Percentiles rank a stretch among this genome's conserved stretches.
phyloP scores from a whole-genome alignment of 2,888 invertebrate genomes.

The Leistus spinibarbis region DNA sequence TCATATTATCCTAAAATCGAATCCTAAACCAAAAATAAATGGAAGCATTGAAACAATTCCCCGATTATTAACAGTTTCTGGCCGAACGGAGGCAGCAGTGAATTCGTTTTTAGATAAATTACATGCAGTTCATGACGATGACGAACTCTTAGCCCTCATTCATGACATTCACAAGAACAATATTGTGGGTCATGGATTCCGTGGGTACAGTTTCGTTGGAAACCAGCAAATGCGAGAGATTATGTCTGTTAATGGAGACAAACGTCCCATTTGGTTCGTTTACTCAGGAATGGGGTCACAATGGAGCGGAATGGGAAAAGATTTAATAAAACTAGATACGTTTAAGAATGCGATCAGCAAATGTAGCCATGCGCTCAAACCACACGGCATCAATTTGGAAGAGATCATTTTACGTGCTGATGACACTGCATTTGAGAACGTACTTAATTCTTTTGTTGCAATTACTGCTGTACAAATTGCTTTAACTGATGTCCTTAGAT shows the following conservation, averaged over 20 bases:
- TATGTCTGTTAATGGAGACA: constrained; percentile 59
- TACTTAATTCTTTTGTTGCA: constrained; percentile 88
- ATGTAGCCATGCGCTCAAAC: constrained; percentile 76
- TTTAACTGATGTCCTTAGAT: constrained; percentile 84
- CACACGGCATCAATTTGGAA: constrained; percentile 83
- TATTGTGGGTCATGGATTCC: constrained; percentile 76
- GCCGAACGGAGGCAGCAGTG: constrained; percentile 83
- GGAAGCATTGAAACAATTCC: constrained; percentile 65
- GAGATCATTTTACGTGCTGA: constrained; percentile 78
- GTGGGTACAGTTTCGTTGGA: constrained; percentile 81
- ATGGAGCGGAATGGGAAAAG: constrained; percentile 96
- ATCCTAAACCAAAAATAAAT: constrained; percentile 70
- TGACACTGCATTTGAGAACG: constrained; percentile 80
- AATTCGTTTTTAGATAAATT: constrained; percentile 68
- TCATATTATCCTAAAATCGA: constrained; percentile 84
- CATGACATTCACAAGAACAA: constrained; percentile 74
- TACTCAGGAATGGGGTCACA: constrained; percentile 99
- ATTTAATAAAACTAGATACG: constrained; percentile 79
- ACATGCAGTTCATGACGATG: constrained; percentile 62
- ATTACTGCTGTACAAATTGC: constrained; percentile 97
- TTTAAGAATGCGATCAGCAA: constrained; percentile 81
- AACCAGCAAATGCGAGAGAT: constrained; percentile 62
- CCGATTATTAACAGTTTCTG: constrained; percentile 78
- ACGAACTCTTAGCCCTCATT: constrained; percentile 77
- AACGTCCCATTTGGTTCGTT: constrained; percentile 89